phyloP scores from a whole-genome alignment of 2,797 vertebrate genomes.

The Trachops cirrhosus region DNA sequence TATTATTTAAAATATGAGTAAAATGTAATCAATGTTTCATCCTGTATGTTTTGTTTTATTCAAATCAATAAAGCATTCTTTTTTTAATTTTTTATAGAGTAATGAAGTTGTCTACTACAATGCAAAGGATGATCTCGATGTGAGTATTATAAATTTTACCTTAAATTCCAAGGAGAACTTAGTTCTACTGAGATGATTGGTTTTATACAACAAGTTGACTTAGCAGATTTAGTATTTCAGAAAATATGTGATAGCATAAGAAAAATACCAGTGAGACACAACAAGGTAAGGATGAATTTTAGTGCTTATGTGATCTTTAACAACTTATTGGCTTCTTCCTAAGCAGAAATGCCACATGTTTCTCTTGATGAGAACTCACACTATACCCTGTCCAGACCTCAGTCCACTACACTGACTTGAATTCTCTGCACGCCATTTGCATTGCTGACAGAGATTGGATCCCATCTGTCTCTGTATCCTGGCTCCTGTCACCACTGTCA shows the following conservation, averaged over 20 bases:
- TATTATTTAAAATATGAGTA: slow-evolving; percentile 4
- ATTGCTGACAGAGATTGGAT: background rate
- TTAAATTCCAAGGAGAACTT: background rate
- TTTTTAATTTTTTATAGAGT: slow-evolving; percentile 83
- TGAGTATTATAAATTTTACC: slow-evolving; percentile 78
- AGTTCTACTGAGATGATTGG: background rate
- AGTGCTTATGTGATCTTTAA: background rate
- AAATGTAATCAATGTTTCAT: background rate
- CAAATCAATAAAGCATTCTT: background rate
- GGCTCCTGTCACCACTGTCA: background rate
- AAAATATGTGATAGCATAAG: background rate
- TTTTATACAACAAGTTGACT: background rate
- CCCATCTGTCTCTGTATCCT: background rate
- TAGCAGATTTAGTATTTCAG: background rate
- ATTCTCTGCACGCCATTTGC: no score
- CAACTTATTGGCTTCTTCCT: background rate
- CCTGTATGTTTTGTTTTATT: background rate
- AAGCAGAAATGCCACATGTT: background rate
- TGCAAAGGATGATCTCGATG: slow-evolving; percentile 92
- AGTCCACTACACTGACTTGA: no score
- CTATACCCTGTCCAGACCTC: background rate
- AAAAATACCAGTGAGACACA: background rate
- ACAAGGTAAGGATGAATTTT: background rate
- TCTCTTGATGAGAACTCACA: background rate
- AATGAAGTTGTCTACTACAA: slow-evolving; percentile 95